Conservation (phyloP, 2,888 invertebrate genomes). For the Hoplodrina blanda region DNA sequence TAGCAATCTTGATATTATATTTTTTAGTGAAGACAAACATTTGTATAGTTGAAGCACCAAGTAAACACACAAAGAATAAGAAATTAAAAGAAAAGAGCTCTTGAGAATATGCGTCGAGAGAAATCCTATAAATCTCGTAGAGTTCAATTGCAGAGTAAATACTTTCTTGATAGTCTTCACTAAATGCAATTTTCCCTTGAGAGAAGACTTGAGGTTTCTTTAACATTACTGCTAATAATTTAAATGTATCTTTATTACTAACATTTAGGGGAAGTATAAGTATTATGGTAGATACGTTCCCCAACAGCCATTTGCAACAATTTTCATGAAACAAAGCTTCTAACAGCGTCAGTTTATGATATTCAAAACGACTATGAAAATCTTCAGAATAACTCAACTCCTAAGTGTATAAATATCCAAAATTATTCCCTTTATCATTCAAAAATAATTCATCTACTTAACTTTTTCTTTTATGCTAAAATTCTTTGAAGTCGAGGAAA, state of each 20-base stretch:
- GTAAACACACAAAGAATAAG: constrained; percentile 63
- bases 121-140: constrained; percentile 77
- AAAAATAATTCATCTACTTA: constrained; percentile 90
- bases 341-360: constrained; percentile 34
- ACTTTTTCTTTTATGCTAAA: constrained; percentile 90
- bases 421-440: constrained; percentile 89
- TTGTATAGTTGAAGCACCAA: constrained; percentile 48
- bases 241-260: background rate
- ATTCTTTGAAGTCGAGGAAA: constrained; percentile 90
- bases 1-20: constrained; percentile 24
- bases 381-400: constrained; percentile 73
- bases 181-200: constrained; percentile 77
- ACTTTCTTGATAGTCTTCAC: constrained; percentile 74
- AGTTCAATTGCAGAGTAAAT: constrained; percentile 80
- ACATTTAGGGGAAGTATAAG: background rate
- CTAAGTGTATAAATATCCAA: constrained; percentile 85
- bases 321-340: constrained; percentile 35
- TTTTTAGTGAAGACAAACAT: constrained; percentile 50
- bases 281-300: background rate
- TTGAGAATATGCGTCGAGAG: constrained; percentile 69
- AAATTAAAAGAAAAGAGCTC: constrained; percentile 64
- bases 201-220: constrained; percentile 62
- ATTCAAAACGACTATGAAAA: constrained; percentile 65
- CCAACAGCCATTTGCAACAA: background rate
- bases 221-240: constrained; percentile 57